These are phyloP conservation scores for Lasioglossum calceatum DNA, from an alignment of 2,888 invertebrate species.

Conservation along the genomic window DNA sequence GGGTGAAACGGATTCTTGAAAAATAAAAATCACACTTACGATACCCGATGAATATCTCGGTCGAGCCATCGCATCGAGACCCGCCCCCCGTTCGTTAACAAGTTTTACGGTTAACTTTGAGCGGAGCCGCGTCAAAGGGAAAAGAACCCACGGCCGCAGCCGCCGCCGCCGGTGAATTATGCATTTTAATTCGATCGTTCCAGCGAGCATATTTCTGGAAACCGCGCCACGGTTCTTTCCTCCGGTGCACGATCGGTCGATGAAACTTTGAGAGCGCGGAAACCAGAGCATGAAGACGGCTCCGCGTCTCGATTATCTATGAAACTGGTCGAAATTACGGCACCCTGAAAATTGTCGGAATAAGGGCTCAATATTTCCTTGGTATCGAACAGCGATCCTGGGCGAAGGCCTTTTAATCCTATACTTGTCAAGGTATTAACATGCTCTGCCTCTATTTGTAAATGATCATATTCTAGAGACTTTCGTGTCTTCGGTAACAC, in stretches of 20 bases:
- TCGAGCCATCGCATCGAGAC: not conserved
- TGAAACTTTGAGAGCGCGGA: conserved; percentile 17
- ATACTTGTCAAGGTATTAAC: not conserved
- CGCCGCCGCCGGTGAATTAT: not conserved
- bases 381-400: no score
- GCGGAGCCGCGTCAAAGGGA: not conserved
- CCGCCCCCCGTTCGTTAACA: conserved; percentile 14
- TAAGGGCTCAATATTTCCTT: no score
- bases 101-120: conserved; percentile 5
- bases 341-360: not conserved
- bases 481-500: no score
- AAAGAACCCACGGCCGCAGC: not conserved
- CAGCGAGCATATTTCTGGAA: not conserved
- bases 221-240: not conserved
- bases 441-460: not conserved
- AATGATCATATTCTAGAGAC: not conserved
- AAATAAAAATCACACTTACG: not conserved
- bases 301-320: not conserved
- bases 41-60: not conserved
- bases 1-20: not conserved
- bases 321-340: not conserved
- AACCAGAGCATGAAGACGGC: not conserved
- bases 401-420: no score
- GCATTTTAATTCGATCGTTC: conserved; percentile 3
- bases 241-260: not conserved